Evolutionary conservation across 2,888 invertebrate species (phyloP).

Genomic region (Dromius quadrimaculatus): DNA sequence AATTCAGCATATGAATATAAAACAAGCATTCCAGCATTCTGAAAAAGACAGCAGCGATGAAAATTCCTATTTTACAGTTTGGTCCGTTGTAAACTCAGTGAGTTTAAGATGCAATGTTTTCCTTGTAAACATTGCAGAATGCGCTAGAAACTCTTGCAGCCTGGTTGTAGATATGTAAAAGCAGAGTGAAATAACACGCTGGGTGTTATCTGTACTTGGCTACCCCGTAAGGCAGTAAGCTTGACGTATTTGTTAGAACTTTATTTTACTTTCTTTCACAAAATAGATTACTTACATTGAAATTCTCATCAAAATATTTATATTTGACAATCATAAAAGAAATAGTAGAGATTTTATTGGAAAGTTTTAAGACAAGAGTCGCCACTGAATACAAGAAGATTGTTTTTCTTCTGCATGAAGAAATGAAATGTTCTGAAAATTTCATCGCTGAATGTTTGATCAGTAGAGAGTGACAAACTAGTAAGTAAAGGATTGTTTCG

Average conservation of each 20-base stretch:
- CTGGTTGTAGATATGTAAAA: slow-evolving; percentile 39
- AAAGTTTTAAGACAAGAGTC: no score
- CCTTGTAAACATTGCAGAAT: slow-evolving; percentile 39
- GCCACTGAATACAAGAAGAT: no score
- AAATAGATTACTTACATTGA: no score
- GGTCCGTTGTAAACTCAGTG: slow-evolving; percentile 32
- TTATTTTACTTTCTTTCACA: no score
- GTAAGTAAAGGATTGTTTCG: no score
- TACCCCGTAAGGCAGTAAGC: slow-evolving; percentile 23
- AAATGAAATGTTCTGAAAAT: no score
- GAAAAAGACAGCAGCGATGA: slow-evolving; percentile 23
- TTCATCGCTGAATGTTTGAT: no score
- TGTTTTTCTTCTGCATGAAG: no score
- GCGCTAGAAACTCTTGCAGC: slow-evolving; percentile 6
- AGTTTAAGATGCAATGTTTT: slow-evolving; percentile 46
- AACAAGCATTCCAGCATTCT: slow-evolving; percentile 17
- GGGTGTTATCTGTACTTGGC: slow-evolving; percentile 20
- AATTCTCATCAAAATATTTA: no score
- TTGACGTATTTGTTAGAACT: slow-evolving; percentile 32
- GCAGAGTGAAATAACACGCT: slow-evolving; percentile 26
- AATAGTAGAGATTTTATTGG: no score
- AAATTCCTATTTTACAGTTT: slow-evolving; percentile 48
- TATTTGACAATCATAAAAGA: no score
- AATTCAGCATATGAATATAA: slow-evolving; percentile 46
- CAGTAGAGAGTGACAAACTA: no score